phyloP scores from a whole-genome alignment of 2,888 invertebrate species.

The Melanotus villosus region DNA sequence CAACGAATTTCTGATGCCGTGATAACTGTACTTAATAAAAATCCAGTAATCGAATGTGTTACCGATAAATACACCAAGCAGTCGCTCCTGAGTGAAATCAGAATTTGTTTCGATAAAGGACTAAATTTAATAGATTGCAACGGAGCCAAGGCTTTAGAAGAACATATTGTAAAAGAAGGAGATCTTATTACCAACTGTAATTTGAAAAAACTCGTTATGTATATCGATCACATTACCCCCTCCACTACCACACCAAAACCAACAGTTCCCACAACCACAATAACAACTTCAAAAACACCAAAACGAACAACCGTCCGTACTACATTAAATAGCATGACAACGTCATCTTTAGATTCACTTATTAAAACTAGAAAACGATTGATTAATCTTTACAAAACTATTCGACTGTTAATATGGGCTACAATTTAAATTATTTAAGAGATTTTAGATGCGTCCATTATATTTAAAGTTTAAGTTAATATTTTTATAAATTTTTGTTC shows the following conservation, averaged over 20 bases:
- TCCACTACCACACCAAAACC: constrained; percentile 62
- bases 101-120: constrained; percentile 81
- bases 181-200: constrained; percentile 75
- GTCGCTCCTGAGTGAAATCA: constrained; percentile 78
- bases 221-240: constrained; percentile 68
- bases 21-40: constrained; percentile 71
- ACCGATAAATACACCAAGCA: constrained; percentile 72
- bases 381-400: constrained; percentile 41
- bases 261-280: constrained; percentile 19
- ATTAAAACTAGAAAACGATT: constrained; percentile 24
- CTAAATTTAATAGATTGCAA: constrained; percentile 78
- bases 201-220: constrained; percentile 70
- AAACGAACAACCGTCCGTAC: no score
- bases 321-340: background rate
- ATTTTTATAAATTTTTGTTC: background rate
- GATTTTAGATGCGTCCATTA: background rate
- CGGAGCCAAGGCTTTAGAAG: constrained; percentile 59
- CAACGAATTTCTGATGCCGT: constrained; percentile 71
- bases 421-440: constrained; percentile 39
- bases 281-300: constrained; percentile 6
- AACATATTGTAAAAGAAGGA: constrained; percentile 51
- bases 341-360: constrained; percentile 19
- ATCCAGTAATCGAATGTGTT: constrained; percentile 77
- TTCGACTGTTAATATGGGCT: constrained; percentile 48
- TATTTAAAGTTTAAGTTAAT: background rate